Percentiles rank a stretch among this genome's conserved stretches.
phyloP scores from a whole-genome alignment of 2,888 invertebrate genomes.

The Chloroclysta siterata region DNA sequence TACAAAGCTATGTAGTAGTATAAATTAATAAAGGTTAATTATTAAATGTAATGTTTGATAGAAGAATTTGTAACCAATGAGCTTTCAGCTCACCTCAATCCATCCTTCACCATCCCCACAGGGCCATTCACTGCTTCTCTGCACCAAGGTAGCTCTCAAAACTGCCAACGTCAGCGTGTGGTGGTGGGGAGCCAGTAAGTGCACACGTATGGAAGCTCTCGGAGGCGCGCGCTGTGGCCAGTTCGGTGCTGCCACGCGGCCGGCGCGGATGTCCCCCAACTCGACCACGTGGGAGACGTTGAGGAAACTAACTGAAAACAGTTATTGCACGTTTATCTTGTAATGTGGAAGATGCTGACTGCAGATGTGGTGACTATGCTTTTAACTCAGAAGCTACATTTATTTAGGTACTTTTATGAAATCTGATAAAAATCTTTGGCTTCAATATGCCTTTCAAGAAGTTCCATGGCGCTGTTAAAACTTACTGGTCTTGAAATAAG shows the following conservation, averaged over 20 bases:
- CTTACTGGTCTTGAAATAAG: slow-evolving; percentile 87
- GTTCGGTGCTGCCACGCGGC: slow-evolving; percentile 65
- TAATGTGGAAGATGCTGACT: neutral
- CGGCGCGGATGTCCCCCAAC: slow-evolving; percentile 51
- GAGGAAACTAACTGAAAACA: slow-evolving; percentile 63
- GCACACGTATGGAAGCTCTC: slow-evolving; percentile 55
- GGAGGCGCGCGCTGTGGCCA: slow-evolving; percentile 66
- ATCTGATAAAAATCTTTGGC: too few relatives aligned
- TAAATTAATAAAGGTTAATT: too few relatives aligned
- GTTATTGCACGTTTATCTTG: neutral
- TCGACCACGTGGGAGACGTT: slow-evolving; percentile 67
- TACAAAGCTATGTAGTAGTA: neutral
- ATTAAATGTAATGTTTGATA: neutral
- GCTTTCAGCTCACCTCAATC: slow-evolving; percentile 73
- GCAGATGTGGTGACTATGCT: neutral
- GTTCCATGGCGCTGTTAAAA: neutral
- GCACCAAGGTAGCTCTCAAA: slow-evolving; percentile 54
- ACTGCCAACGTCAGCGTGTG: slow-evolving; percentile 67
- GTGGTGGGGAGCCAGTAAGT: slow-evolving; percentile 67
- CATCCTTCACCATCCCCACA: slow-evolving; percentile 78
- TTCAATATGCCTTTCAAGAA: neutral
- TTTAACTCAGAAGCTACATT: too few relatives aligned
- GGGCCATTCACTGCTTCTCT: slow-evolving; percentile 47
- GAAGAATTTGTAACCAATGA: neutral
- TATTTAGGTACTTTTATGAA: too few relatives aligned